phyloP scores from a whole-genome alignment of 2,797 vertebrate genomes.

The Anomalospiza imberbis region DNA sequence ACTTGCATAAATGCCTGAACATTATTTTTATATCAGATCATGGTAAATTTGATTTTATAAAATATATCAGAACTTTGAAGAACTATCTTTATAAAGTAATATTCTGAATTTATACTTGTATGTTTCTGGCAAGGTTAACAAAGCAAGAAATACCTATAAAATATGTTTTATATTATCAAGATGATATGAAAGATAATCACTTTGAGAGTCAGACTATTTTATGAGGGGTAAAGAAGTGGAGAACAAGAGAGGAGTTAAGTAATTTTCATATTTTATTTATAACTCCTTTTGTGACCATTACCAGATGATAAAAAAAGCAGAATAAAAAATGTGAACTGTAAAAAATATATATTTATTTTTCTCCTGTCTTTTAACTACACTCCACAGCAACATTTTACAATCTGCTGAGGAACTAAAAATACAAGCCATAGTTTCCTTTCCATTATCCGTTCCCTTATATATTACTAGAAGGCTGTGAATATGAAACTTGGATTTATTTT shows the following conservation, averaged over 20 bases:
- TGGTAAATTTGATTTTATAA: conserved; percentile 76
- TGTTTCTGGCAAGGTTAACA: not conserved
- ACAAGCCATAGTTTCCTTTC: not conserved
- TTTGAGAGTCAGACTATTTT: not conserved
- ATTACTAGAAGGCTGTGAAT: not conserved
- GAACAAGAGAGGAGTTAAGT: not conserved
- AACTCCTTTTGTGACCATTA: not conserved
- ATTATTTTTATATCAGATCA: conserved; percentile 91
- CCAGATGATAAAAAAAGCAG: not conserved
- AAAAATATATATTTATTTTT: not conserved
- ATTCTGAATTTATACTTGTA: not conserved
- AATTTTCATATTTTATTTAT: not conserved
- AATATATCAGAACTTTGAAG: not conserved
- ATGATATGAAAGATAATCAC: not conserved
- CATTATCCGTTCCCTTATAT: not conserved
- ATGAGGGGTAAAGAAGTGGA: not conserved
- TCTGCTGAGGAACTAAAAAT: not conserved
- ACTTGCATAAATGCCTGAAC: conserved; percentile 87
- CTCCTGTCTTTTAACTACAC: not conserved
- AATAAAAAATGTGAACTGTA: not conserved
- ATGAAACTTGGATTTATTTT: not conserved
- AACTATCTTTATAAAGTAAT: not conserved
- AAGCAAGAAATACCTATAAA: not conserved
- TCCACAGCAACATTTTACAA: not conserved
- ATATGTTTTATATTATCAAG: not conserved